Evolutionary conservation across 2,797 vertebrate species (phyloP).

Genomic region (Rhabdophis nuchalis): DNA sequence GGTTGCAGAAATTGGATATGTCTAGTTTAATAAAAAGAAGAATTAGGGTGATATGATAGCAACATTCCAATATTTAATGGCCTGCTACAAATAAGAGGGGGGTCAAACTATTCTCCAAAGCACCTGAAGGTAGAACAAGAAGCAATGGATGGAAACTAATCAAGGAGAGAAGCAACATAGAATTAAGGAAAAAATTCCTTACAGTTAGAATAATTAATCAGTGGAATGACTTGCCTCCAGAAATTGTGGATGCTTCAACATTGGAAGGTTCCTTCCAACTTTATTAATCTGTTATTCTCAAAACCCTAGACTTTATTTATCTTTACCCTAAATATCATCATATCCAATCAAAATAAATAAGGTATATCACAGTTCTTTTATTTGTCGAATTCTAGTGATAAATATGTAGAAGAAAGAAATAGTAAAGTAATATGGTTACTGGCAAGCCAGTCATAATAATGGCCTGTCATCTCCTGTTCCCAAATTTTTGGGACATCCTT

Average conservation of each 20-base stretch:
- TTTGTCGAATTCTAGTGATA: background rate
- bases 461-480: background rate
- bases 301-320: background rate
- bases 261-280: background rate
- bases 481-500: background rate
- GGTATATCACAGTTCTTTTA: background rate
- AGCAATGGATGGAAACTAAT: background rate
- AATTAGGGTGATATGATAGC: background rate
- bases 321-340: background rate
- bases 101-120: background rate
- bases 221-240: background rate
- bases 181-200: background rate
- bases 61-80: background rate
- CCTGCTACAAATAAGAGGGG: background rate
- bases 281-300: background rate
- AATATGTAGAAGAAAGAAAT: background rate
- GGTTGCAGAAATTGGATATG: too few species aligned
- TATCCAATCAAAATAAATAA: background rate
- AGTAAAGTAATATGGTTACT: background rate
- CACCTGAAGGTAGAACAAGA: background rate
- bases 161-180: background rate
- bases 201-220: background rate
- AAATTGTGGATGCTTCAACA: background rate
- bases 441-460: background rate
- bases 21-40: too few species aligned